Conservation (phyloP, 2,888 invertebrate species). For the Dicyrtoma fusca region DNA sequence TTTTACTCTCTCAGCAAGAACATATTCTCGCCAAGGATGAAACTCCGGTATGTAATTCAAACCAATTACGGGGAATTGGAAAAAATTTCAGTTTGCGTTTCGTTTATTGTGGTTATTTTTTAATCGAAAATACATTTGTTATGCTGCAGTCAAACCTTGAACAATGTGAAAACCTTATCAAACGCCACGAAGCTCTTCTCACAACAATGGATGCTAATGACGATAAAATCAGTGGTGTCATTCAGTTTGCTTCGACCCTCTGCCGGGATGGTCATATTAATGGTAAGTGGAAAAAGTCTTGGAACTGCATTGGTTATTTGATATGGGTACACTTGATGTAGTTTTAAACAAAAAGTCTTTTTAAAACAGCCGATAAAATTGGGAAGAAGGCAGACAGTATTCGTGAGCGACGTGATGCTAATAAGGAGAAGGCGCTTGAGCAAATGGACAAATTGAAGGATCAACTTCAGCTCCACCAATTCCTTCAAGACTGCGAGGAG, state of each 20-base stretch:
- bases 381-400: slow-evolving; percentile 95
- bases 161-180: slow-evolving; percentile 95
- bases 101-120: not conserved
- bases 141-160: slow-evolving; percentile 73
- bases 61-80: no score
- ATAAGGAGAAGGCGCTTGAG: slow-evolving; percentile 87
- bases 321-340: not conserved
- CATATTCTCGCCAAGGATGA: slow-evolving; percentile 97
- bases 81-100: no score
- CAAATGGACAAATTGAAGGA: slow-evolving; percentile 92
- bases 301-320: not conserved
- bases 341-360: not conserved
- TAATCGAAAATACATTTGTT: slow-evolving; percentile 14
- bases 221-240: slow-evolving; percentile 96
- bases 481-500: slow-evolving; percentile 90
- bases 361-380: slow-evolving; percentile 79
- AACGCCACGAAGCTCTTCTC: slow-evolving; percentile 97
- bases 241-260: slow-evolving; percentile 88
- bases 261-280: slow-evolving; percentile 95
- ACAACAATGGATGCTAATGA: slow-evolving; percentile 99
- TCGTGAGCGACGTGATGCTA: slow-evolving; percentile 83
- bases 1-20: slow-evolving; percentile 96
- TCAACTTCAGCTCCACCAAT: slow-evolving; percentile 93
- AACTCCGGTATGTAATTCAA: slow-evolving; percentile 74
- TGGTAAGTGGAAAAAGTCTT: slow-evolving; percentile 59